These are phyloP conservation scores for Sebastes nivosus DNA, from an alignment of 2,797 vertebrate genomes.

Conservation along the genomic window DNA sequence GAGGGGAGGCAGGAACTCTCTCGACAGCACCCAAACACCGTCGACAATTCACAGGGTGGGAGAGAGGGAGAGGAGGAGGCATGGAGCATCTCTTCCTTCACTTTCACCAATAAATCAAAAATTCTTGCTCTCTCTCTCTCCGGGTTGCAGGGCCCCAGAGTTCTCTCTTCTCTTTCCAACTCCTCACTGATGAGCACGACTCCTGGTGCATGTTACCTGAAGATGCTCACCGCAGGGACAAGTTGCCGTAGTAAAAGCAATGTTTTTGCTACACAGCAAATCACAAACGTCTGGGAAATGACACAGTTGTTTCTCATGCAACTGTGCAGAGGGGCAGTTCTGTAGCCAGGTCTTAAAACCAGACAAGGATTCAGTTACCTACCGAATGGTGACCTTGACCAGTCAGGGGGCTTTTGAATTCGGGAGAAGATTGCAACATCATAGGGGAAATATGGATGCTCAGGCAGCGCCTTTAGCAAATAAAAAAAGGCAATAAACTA, in stretches of 20 bases:
- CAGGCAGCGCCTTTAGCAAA: conserved; percentile 35
- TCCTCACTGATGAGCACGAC: background rate
- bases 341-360: conserved; percentile 44
- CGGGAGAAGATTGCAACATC: conserved; percentile 40
- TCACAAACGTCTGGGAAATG: conserved; percentile 18
- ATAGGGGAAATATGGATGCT: conserved; percentile 6
- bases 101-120: conserved; percentile 65
- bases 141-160: background rate
- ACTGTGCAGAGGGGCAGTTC: conserved; percentile 9
- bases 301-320: conserved; percentile 11
- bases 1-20: conserved; percentile 49
- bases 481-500: conserved; percentile 55
- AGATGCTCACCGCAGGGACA: conserved; percentile 7
- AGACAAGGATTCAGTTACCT: conserved; percentile 54
- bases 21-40: conserved; percentile 65
- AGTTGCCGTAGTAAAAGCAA: background rate
- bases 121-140: conserved; percentile 32
- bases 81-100: conserved; percentile 46
- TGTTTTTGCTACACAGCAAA: conserved; percentile 17
- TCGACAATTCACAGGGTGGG: conserved; percentile 49
- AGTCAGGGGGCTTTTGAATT: conserved; percentile 6
- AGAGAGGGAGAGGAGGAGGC: conserved; percentile 23
- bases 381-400: conserved; percentile 38
- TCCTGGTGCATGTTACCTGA: conserved; percentile 39
- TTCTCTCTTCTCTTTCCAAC: conserved; percentile 34